Conservation (phyloP, 1,140 invertebrate genomes). For the Drosophila prosaltans region DNA sequence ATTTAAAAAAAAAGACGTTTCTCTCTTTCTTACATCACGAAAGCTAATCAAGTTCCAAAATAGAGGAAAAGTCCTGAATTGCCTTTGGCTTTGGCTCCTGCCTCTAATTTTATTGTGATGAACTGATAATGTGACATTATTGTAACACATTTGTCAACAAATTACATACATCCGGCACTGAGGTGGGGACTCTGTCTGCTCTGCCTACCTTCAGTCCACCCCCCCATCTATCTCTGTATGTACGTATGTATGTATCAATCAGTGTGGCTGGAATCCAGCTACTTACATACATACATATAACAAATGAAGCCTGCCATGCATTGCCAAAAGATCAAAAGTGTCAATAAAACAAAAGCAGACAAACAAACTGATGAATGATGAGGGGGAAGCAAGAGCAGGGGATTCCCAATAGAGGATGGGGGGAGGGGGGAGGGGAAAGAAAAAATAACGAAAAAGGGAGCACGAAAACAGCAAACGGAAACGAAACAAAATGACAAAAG, state of each 20-base stretch:
- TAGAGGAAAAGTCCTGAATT: conserved; percentile 7
- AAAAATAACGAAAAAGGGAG: conserved; percentile 7
- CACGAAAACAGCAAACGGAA: conserved; percentile 21
- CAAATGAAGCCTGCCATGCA: conserved; percentile 69
- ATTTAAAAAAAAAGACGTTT: neutral
- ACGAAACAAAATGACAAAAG: conserved; percentile 73
- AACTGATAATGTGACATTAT: conserved; percentile 82
- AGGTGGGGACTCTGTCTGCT: conserved; percentile 29
- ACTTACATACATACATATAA: conserved; percentile 47
- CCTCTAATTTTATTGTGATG: conserved; percentile 80
- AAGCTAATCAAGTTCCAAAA: neutral
- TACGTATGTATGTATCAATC: conserved; percentile 66
- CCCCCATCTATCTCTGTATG: neutral
- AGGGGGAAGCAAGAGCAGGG: neutral
- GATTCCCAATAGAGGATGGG: too few relatives aligned
- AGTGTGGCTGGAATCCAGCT: conserved; percentile 38
- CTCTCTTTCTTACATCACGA: too few relatives aligned
- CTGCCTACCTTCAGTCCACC: neutral
- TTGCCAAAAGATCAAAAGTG: conserved; percentile 77
- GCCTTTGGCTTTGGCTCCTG: conserved; percentile 17
- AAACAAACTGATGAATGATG: conserved; percentile 43
- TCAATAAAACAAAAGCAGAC: conserved; percentile 77
- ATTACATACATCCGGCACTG: conserved; percentile 57
- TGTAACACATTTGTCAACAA: conserved; percentile 80
- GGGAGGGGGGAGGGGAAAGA: neutral